Evolutionary conservation across 2,113 vertebrate species (phyloP).

Genomic region (Numenius arquata): DNA sequence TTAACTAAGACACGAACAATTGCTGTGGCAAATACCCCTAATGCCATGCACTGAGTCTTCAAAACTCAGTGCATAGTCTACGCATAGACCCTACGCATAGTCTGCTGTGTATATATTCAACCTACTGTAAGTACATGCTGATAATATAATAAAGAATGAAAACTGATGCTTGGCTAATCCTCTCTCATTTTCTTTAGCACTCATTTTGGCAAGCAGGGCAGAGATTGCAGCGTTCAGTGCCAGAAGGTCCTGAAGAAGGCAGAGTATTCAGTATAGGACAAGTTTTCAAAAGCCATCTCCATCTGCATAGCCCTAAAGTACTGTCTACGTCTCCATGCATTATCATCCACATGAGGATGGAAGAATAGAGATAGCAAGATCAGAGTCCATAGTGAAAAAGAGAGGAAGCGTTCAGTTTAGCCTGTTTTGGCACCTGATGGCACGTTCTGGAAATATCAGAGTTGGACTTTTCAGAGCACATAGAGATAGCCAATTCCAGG

Average conservation of each 20-base stretch:
- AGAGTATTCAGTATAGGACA: not conserved
- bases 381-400: not conserved
- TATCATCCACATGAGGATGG: not conserved
- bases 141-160: not conserved
- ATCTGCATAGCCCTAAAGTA: not conserved
- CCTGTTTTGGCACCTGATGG: not conserved
- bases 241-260: not conserved
- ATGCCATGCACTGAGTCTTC: not conserved
- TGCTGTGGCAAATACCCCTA: not conserved
- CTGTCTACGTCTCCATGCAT: not conserved
- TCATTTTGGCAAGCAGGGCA: not conserved
- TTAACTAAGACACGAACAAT: slow-evolving; percentile 14
- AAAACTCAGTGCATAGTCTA: no score
- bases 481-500: not conserved
- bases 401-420: not conserved
- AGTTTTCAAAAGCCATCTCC: not conserved
- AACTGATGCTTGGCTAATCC: not conserved
- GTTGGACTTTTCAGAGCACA: not conserved
- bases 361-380: not conserved
- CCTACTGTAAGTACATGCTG: not conserved
- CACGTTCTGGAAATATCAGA: not conserved
- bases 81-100: not conserved
- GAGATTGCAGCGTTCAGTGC: not conserved
- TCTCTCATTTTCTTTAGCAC: not conserved
- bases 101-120: not conserved